Conservation (phyloP, 2,113 vertebrate species). For the Lasiurus borealis region DNA sequence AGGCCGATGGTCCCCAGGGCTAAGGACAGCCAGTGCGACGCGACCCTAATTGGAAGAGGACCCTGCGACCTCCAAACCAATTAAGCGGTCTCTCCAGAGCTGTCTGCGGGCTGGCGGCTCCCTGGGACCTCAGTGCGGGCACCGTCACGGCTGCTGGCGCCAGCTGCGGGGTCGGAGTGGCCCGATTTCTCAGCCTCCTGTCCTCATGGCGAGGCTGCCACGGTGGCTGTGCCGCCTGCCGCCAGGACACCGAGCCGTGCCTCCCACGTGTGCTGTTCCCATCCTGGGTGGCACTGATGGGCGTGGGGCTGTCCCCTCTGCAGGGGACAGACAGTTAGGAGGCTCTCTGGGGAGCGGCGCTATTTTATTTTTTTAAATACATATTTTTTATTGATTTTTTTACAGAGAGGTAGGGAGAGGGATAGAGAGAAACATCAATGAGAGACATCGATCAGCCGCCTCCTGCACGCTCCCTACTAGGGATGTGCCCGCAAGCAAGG, state of each 20-base stretch:
- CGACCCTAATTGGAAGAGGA: constrained; percentile 69
- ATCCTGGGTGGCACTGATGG: background rate
- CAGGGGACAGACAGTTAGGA: background rate
- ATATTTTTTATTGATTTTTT: too few species aligned
- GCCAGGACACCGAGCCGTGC: fast-evolving
- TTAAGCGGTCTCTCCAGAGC: constrained; percentile 68
- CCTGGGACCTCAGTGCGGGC: background rate
- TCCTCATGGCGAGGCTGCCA: background rate
- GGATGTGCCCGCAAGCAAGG: too few species aligned
- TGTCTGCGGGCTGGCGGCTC: background rate
- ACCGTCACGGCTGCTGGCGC: background rate
- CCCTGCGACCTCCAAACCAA: constrained; percentile 61
- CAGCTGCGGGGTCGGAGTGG: constrained; percentile 13
- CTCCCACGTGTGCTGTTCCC: fast-evolving
- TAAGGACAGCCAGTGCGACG: constrained; percentile 20
- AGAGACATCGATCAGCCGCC: too few species aligned
- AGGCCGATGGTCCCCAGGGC: background rate
- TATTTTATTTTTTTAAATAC: background rate
- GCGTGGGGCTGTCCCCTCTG: background rate
- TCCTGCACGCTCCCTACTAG: too few species aligned
- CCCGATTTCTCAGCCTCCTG: constrained; percentile 31
- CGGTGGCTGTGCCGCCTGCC: background rate
- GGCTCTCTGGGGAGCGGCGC: background rate
- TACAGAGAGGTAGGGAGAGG: too few species aligned
- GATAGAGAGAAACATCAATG: too few species aligned